Conservation (phyloP, 2,888 invertebrate genomes). For the Ischnus inquisitorius region DNA sequence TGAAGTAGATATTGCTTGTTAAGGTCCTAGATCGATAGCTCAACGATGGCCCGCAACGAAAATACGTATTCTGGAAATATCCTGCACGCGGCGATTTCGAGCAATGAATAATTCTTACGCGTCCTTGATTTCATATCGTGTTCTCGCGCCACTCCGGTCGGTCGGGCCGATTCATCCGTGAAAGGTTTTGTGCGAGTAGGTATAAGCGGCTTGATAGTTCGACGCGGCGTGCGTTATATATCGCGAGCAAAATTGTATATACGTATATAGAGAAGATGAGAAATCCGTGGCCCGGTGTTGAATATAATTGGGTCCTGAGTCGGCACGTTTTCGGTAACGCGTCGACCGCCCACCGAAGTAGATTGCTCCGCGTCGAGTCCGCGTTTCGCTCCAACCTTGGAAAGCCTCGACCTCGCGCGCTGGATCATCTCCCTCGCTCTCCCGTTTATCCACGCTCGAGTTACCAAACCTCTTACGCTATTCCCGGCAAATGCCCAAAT, state of each 20-base stretch:
- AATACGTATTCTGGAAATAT: constrained; percentile 5
- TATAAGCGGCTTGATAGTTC: neutral
- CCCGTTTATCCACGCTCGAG: neutral
- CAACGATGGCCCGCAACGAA: neutral
- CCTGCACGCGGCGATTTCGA: neutral
- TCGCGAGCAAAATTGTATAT: neutral
- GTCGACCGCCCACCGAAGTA: constrained; percentile 33
- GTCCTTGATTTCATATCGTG: neutral
- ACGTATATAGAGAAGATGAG: neutral
- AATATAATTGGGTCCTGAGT: constrained; percentile 45
- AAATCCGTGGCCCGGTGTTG: neutral
- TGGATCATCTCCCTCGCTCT: neutral
- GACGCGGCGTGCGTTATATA: neutral
- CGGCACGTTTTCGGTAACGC: constrained; percentile 28
- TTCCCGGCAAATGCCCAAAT: neutral
- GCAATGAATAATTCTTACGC: constrained; percentile 20
- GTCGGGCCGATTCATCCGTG: neutral
- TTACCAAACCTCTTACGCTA: constrained; percentile 17
- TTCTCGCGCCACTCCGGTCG: neutral
- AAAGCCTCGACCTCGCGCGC: neutral
- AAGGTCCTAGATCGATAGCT: neutral
- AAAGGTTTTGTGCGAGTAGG: neutral
- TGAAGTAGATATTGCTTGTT: too few relatives aligned
- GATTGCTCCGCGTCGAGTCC: constrained; percentile 16
- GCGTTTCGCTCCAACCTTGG: constrained; percentile 8